These are phyloP conservation scores for Chalcis sispes DNA, from an alignment of 2,888 invertebrate genomes.

Conservation along the genomic window DNA sequence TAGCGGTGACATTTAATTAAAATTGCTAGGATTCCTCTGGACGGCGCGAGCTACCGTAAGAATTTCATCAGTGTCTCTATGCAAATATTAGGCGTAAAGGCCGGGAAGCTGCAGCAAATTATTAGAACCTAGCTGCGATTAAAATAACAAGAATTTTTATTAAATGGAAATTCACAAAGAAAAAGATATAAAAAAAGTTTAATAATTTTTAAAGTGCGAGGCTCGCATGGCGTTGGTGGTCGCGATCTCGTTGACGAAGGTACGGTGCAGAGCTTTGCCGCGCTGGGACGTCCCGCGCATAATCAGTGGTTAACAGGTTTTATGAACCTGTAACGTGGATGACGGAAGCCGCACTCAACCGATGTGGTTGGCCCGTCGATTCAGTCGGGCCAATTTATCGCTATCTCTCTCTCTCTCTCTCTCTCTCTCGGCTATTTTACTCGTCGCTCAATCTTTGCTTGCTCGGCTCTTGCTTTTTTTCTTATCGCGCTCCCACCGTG, in stretches of 20 bases:
- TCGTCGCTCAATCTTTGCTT: slow-evolving; percentile 34
- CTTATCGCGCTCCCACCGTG: slow-evolving; percentile 38
- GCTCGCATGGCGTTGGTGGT: too few relatives aligned
- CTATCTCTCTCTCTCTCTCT: slow-evolving; percentile 51
- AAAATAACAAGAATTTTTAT: too few relatives aligned
- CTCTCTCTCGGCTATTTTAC: slow-evolving; percentile 36
- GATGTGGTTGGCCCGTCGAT: slow-evolving; percentile 64
- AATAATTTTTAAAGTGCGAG: too few relatives aligned
- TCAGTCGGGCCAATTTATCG: slow-evolving; percentile 64
- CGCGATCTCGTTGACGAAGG: slow-evolving; percentile 22
- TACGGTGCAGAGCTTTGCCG: slow-evolving; percentile 25
- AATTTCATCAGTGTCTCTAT: background rate
- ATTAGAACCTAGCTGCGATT: background rate
- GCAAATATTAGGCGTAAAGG: background rate
- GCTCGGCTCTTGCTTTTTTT: slow-evolving; percentile 30
- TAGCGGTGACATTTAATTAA: slow-evolving; percentile 70
- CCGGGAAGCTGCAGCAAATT: background rate
- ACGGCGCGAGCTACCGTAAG: background rate
- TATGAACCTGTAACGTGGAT: slow-evolving; percentile 74
- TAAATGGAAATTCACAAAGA: too few relatives aligned
- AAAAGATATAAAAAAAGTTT: too few relatives aligned
- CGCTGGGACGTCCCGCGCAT: slow-evolving; percentile 64
- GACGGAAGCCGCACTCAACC: slow-evolving; percentile 74
- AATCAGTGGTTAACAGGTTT: slow-evolving; percentile 72
- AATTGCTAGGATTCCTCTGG: slow-evolving; percentile 70